phyloP scores from a whole-genome alignment of 2,888 invertebrate genomes.

The Tipula lateralis region DNA sequence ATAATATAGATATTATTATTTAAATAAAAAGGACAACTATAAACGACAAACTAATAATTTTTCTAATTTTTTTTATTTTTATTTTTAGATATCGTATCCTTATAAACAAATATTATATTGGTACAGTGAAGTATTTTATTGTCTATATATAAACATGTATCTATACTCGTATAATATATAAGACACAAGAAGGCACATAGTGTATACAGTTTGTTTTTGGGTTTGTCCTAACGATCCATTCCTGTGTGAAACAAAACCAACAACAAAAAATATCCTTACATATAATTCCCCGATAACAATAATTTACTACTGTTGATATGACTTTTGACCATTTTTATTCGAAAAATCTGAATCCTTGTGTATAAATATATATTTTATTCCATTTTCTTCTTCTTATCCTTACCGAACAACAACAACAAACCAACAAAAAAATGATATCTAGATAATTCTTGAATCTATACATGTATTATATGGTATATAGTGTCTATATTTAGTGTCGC shows the following conservation, averaged over 20 bases:
- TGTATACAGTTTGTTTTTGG: not conserved
- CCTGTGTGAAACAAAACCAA: conserved; percentile 28
- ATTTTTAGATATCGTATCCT: not conserved
- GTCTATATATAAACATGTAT: not conserved
- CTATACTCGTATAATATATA: no score
- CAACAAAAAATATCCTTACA: conserved; percentile 41
- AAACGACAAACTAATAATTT: conserved; percentile 24
- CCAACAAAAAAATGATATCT: conserved; percentile 20
- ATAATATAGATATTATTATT: conserved; percentile 15
- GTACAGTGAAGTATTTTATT: not conserved
- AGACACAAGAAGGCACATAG: not conserved
- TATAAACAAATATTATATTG: conserved; percentile 20
- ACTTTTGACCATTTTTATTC: conserved; percentile 51
- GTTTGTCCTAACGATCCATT: conserved; percentile 19
- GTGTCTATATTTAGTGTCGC: not conserved
- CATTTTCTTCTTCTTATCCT: conserved; percentile 20
- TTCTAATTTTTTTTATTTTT: not conserved
- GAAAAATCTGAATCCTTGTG: conserved; percentile 29
- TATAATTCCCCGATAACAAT: conserved; percentile 52
- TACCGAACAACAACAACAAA: not conserved
- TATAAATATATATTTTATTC: conserved; percentile 28
- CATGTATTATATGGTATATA: not conserved
- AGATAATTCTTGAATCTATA: not conserved
- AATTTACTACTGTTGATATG: conserved; percentile 52
- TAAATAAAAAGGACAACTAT: conserved; percentile 19